These are phyloP conservation scores for Lamellibrachia luymesi DNA, from an alignment of 1,140 invertebrate genomes.

Conservation along the genomic window DNA sequence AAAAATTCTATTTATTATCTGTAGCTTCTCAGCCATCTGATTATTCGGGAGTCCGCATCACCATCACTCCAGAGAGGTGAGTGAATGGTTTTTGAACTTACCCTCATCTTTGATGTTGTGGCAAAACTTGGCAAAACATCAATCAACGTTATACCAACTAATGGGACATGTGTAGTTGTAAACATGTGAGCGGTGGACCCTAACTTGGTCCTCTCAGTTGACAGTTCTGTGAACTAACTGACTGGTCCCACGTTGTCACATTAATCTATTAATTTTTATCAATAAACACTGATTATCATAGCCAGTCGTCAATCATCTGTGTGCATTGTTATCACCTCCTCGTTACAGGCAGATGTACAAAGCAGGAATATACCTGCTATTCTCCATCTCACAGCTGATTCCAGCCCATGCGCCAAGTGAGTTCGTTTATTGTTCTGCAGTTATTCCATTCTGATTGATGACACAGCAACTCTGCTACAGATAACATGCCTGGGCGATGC, in stretches of 20 bases:
- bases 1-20: constrained; percentile 26
- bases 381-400: not conserved
- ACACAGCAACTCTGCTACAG: no score
- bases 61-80: not conserved
- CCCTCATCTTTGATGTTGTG: not conserved
- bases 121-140: no score
- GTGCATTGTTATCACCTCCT: not conserved
- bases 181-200: no score
- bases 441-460: not conserved
- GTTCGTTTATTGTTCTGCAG: not conserved
- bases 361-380: constrained; percentile 12
- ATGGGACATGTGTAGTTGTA: no score
- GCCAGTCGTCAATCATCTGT: no score
- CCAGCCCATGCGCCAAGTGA: constrained; percentile 11
- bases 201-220: no score
- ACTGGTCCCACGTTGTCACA: no score
- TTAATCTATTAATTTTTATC: no score
- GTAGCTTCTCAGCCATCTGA: constrained; percentile 28
- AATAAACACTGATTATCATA: no score
- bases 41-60: constrained; percentile 30
- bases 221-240: no score
- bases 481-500: no score
- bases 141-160: no score
- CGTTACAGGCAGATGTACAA: constrained; percentile 13
- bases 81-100: not conserved